Evolutionary conservation across 2,888 invertebrate genomes (phyloP).

Genomic region (Philhelius pedissequus): DNA sequence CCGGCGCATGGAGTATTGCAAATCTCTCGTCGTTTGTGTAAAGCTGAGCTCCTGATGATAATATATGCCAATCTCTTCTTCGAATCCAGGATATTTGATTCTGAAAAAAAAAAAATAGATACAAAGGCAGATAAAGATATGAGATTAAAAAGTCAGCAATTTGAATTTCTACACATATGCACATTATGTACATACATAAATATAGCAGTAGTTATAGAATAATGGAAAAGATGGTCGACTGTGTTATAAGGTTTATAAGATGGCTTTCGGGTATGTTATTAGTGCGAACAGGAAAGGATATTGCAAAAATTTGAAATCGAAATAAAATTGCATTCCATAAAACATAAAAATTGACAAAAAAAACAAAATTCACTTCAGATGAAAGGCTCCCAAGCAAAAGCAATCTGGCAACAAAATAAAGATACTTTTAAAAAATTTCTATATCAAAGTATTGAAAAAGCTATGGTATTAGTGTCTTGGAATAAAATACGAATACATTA

Average conservation of each 20-base stretch:
- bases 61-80: conserved; percentile 94
- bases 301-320: neutral
- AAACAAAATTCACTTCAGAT: neutral
- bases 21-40: conserved; percentile 95
- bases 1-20: conserved; percentile 89
- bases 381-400: neutral
- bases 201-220: neutral
- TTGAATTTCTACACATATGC: conserved; percentile 16
- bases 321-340: neutral
- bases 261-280: neutral
- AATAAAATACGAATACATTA: too few species aligned
- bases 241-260: neutral
- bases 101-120: conserved; percentile 72
- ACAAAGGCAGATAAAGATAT: conserved; percentile 32
- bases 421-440: neutral
- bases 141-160: conserved; percentile 32
- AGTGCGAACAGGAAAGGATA: neutral
- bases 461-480: too few species aligned
- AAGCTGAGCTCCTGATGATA: conserved; percentile 93
- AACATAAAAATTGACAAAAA: neutral
- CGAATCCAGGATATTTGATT: conserved; percentile 95
- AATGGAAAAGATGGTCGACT: neutral
- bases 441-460: neutral
- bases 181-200: too few species aligned
- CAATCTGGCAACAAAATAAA: neutral